These are phyloP conservation scores for Epirrhoe tristata DNA, from an alignment of 2,888 invertebrate genomes.

Conservation along the genomic window DNA sequence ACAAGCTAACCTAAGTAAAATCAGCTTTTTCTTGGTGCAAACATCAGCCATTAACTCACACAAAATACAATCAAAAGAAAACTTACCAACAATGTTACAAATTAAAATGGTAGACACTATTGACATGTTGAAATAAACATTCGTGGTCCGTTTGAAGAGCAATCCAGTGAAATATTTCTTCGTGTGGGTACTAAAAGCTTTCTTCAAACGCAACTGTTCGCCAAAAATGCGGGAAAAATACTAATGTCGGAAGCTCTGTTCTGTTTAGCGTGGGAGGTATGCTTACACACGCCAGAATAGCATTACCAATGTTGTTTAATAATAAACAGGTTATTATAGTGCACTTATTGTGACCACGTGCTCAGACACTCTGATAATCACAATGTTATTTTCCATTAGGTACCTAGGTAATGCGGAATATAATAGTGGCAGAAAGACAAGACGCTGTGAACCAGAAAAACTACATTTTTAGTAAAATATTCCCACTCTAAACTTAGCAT, in stretches of 20 bases:
- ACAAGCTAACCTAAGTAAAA: no score
- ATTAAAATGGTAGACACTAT: slow-evolving; percentile 54
- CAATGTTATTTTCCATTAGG: slow-evolving; percentile 8
- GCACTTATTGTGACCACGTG: slow-evolving; percentile 11
- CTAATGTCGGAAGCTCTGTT: slow-evolving; percentile 58
- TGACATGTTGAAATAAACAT: slow-evolving; percentile 64
- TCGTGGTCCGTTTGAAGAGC: slow-evolving; percentile 39
- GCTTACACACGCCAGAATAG: slow-evolving; percentile 58
- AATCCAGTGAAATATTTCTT: slow-evolving; percentile 1
- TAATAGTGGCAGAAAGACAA: background rate
- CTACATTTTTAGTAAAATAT: no score
- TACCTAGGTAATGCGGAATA: background rate
- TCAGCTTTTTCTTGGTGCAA: no score
- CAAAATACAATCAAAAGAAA: slow-evolving; percentile 5
- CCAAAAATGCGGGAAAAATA: slow-evolving; percentile 73
- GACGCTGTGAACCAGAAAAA: no score
- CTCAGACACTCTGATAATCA: slow-evolving; percentile 8
- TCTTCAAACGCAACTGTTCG: slow-evolving; percentile 59
- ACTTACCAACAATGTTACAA: slow-evolving; percentile 62
- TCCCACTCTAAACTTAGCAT: no score
- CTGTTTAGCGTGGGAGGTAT: slow-evolving; percentile 62
- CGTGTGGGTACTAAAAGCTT: background rate
- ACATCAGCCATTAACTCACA: no score
- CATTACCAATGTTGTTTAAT: slow-evolving; percentile 49
- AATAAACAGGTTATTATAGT: slow-evolving; percentile 50